These are phyloP conservation scores for Sphinx pinastri DNA, from an alignment of 2,888 invertebrate genomes.

Conservation along the genomic window DNA sequence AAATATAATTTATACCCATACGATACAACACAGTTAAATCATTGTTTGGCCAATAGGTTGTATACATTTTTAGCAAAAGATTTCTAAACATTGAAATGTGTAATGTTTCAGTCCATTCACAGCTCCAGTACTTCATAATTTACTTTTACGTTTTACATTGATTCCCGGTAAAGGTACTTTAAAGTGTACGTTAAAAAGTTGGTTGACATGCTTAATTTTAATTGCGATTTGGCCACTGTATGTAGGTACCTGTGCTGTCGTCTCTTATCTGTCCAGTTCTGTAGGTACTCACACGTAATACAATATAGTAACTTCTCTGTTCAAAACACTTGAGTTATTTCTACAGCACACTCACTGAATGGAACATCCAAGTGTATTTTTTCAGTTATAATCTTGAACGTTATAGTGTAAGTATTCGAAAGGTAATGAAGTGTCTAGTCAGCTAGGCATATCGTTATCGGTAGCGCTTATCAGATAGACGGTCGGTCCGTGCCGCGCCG, in stretches of 20 bases:
- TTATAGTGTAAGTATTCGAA: constrained; percentile 36
- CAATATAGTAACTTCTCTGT: neutral
- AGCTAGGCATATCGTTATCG: constrained; percentile 70
- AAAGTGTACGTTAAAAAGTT: neutral
- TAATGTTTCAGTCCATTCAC: too few species aligned
- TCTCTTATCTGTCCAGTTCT: neutral
- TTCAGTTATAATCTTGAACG: neutral
- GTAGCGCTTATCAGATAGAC: constrained; percentile 73
- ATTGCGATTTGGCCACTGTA: neutral
- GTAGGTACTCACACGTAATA: neutral
- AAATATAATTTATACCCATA: neutral
- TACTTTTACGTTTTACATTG: too few species aligned
- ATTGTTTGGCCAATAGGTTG: neutral
- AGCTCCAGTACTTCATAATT: too few species aligned
- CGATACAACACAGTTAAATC: constrained; percentile 15
- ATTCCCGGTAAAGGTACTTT: too few species aligned
- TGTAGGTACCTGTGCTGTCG: neutral
- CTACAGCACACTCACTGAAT: neutral
- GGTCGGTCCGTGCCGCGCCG: constrained; percentile 36
- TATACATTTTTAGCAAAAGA: too few species aligned
- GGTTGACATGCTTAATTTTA: neutral
- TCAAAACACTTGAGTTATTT: neutral
- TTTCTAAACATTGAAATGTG: too few species aligned
- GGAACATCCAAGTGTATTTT: neutral
- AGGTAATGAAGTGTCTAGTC: constrained; percentile 59